Evolutionary conservation across 2,113 vertebrate species (phyloP).

Genomic region (Dendropsophus ebraccatus): DNA sequence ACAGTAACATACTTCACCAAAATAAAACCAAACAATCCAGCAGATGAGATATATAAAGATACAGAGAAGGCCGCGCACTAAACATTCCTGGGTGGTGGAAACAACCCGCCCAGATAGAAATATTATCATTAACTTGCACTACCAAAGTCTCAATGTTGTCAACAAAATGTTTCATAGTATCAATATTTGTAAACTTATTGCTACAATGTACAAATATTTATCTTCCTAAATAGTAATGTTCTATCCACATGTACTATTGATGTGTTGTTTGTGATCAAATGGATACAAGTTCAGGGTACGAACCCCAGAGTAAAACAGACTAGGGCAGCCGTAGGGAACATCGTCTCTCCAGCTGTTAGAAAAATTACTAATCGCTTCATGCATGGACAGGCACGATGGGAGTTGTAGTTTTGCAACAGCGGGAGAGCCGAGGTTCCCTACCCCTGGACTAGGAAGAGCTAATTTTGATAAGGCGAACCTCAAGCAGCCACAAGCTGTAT

Average conservation of each 20-base stretch:
- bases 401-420: no score
- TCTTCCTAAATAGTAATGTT: background rate
- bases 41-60: background rate
- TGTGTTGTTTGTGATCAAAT: background rate
- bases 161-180: background rate
- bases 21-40: background rate
- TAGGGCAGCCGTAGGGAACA: no score
- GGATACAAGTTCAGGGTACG: background rate
- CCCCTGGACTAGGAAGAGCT: no score
- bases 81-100: constrained; percentile 10
- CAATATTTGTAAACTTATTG: background rate
- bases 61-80: background rate
- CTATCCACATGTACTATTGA: background rate
- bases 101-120: background rate
- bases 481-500: no score
- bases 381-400: no score
- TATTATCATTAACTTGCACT: background rate
- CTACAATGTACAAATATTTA: background rate
- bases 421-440: no score
- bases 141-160: background rate
- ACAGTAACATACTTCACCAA: background rate
- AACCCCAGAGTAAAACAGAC: no score
- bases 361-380: no score
- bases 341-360: no score
- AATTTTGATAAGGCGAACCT: no score